phyloP scores from a whole-genome alignment of 2,888 invertebrate species.

The Thysanoteuthis rhombus region DNA sequence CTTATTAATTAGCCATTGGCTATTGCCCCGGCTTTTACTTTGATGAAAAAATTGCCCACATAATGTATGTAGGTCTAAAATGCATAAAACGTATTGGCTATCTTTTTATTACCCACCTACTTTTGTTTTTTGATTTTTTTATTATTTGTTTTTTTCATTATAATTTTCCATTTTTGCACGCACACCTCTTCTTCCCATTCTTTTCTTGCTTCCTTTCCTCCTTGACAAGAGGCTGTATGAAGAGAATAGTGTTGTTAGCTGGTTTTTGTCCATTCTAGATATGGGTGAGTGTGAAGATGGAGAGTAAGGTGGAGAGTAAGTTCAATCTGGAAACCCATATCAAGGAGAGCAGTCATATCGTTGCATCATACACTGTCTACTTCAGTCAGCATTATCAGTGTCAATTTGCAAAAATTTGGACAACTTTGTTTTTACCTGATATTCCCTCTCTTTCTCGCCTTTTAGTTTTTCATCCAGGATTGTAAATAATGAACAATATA shows the following conservation, averaged over 20 bases:
- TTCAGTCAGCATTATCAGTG: neutral
- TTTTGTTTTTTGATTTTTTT: neutral
- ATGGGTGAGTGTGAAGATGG: neutral
- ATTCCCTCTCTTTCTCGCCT: neutral
- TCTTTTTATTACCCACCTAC: neutral
- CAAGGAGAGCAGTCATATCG: neutral
- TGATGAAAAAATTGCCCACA: neutral
- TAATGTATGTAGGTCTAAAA: neutral
- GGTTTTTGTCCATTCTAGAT: neutral
- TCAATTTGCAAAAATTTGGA: neutral
- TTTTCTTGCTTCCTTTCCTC: neutral
- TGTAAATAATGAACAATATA: neutral
- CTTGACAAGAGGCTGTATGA: neutral
- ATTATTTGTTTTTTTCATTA: neutral
- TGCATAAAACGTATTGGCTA: neutral
- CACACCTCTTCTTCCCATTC: neutral
- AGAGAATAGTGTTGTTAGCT: neutral
- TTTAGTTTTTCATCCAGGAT: neutral
- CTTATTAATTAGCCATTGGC: neutral
- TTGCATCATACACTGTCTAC: neutral
- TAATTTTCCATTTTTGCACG: neutral
- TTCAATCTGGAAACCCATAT: neutral
- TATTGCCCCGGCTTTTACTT: neutral
- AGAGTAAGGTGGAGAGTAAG: neutral
- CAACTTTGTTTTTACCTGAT: neutral